phyloP scores from a whole-genome alignment of 2,888 invertebrate genomes.

The Diploptera punctata region DNA sequence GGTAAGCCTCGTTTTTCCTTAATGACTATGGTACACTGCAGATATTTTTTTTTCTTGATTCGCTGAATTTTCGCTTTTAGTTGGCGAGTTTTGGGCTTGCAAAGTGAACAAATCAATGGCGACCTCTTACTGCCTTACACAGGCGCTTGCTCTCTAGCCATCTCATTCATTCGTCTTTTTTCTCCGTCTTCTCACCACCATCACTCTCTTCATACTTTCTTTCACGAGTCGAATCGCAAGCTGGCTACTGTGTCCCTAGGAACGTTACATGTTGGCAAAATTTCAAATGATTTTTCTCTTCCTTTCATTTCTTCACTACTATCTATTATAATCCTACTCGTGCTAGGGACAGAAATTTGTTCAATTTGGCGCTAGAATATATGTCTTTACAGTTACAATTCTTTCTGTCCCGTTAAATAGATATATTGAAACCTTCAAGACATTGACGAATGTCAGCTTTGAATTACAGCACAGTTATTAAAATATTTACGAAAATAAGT shows the following conservation, averaged over 20 bases:
- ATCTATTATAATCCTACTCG: background rate
- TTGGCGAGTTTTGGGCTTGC: background rate
- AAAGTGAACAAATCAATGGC: constrained; percentile 1
- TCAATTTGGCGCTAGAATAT: background rate
- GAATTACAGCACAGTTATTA: too few species aligned
- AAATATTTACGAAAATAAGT: too few species aligned
- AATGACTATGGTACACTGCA: too few species aligned
- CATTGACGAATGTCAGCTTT: too few species aligned
- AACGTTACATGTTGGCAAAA: constrained; percentile 15
- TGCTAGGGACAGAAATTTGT: background rate
- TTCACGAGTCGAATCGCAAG: background rate
- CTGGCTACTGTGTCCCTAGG: background rate
- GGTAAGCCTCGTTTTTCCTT: too few species aligned
- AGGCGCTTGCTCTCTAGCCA: background rate
- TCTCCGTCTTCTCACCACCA: background rate
- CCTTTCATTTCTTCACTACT: background rate
- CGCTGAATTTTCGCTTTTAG: constrained; percentile 11
- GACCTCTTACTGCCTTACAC: background rate
- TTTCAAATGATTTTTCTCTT: constrained; percentile 20
- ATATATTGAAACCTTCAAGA: too few species aligned
- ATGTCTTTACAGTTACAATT: background rate
- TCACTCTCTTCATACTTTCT: background rate
- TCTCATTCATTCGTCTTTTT: background rate
- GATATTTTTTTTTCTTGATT: background rate
- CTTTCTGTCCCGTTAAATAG: too few species aligned